Conservation (phyloP, 2,888 invertebrate species). For the Pyrochroa serraticornis region DNA sequence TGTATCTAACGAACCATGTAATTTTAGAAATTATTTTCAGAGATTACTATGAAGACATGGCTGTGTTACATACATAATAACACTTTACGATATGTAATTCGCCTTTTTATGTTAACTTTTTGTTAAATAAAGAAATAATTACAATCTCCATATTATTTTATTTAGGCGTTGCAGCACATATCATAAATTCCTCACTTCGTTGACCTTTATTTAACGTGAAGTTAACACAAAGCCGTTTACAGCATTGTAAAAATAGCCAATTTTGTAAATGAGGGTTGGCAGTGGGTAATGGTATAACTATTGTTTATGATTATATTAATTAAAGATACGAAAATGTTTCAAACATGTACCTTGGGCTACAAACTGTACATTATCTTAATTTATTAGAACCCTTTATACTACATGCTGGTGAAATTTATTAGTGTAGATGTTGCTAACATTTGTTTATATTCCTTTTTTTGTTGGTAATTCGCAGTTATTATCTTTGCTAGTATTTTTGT, state of each 20-base stretch:
- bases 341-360: conserved; percentile 48
- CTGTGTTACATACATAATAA: conserved; percentile 50
- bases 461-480: conserved; percentile 46
- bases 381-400: conserved; percentile 46
- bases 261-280: conserved; percentile 49
- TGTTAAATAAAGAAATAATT: conserved; percentile 45
- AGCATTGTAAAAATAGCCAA: conserved; percentile 43
- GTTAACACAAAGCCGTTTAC: conserved; percentile 44
- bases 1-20: conserved; percentile 51
- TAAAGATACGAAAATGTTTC: conserved; percentile 43
- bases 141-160: conserved; percentile 30
- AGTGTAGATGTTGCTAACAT: conserved; percentile 47
- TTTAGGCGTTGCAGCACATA: conserved; percentile 29
- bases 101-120: conserved; percentile 49
- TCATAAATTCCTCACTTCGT: conserved; percentile 16
- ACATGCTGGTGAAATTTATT: conserved; percentile 48
- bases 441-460: conserved; percentile 49
- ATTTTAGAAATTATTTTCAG: conserved; percentile 30
- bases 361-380: conserved; percentile 50
- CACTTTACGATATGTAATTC: conserved; percentile 35
- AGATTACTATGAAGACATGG: conserved; percentile 43
- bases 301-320: conserved; percentile 45
- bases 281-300: conserved; percentile 48
- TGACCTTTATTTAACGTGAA: conserved; percentile 40
- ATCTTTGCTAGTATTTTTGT: conserved; percentile 50